phyloP scores from a whole-genome alignment of 1,140 invertebrate genomes.

The Galleria mellonella region DNA sequence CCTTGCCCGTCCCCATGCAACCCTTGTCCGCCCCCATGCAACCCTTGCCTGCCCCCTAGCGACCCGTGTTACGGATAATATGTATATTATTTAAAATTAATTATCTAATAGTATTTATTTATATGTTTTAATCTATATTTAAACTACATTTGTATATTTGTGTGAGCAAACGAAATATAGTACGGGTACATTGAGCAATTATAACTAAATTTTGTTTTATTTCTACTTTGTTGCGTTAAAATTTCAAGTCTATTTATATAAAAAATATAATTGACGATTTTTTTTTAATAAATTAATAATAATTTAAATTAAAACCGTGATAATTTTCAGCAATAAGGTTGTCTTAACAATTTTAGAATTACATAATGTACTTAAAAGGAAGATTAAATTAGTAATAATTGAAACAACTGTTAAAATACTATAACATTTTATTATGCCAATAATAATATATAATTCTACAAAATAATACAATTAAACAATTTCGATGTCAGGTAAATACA shows the following conservation, averaged over 20 bases:
- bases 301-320: no score
- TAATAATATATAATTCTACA: slow-evolving; percentile 10
- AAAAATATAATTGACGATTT: background rate
- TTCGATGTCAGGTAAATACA: background rate
- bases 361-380: no score
- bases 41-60: background rate
- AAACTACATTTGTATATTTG: slow-evolving; percentile 37
- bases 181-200: slow-evolving; percentile 25
- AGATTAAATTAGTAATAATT: slow-evolving; percentile 3
- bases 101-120: slow-evolving; percentile 11
- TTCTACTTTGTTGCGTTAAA: no score
- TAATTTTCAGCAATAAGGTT: no score
- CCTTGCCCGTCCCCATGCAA: slow-evolving; percentile 3
- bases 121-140: slow-evolving; percentile 17
- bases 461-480: slow-evolving; percentile 3
- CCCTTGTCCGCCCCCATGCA: background rate
- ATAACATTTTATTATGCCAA: slow-evolving; percentile 19
- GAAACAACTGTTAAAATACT: slow-evolving; percentile 6
- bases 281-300: background rate
- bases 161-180: slow-evolving; percentile 30
- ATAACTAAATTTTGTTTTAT: slow-evolving; percentile 9
- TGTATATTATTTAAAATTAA: slow-evolving; percentile 3
- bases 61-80: background rate
- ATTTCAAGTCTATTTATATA: no score
- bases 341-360: no score